A percentile compares a stretch with the other conserved stretches of the same genome.
phyloP scores from a whole-genome alignment of 2,888 invertebrate genomes.

The Chloromyia formosa region DNA sequence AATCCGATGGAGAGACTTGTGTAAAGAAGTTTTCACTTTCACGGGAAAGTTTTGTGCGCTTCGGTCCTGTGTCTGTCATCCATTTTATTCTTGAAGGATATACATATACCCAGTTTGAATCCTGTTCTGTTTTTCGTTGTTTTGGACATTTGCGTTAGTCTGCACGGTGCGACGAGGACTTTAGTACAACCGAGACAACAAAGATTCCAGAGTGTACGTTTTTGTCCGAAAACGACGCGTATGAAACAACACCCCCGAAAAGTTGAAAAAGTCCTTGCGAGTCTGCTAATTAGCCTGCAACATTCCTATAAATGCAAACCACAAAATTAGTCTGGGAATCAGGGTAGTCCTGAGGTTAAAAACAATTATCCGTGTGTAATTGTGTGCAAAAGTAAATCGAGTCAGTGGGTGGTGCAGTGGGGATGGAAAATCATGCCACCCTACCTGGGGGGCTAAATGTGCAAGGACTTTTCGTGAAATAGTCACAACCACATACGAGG shows the following conservation, averaged over 20 bases:
- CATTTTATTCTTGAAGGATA: too few relatives aligned
- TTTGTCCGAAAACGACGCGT: neutral
- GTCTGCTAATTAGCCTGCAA: neutral
- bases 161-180: neutral
- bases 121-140: neutral
- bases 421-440: neutral
- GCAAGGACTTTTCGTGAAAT: neutral
- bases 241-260: neutral
- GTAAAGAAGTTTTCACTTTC: conserved; percentile 30
- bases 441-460: neutral
- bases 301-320: too few relatives aligned
- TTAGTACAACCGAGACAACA: too few relatives aligned
- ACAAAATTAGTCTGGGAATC: too few relatives aligned
- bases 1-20: neutral
- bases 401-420: neutral
- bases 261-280: neutral
- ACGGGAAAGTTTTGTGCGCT: conserved; percentile 14
- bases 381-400: neutral
- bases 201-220: neutral
- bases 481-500: neutral
- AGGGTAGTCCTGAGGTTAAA: neutral
- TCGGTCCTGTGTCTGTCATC: too few relatives aligned
- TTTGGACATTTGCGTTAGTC: neutral
- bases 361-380: neutral
- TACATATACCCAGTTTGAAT: neutral